Base-by-base conservation (phyloP, 2,113 vertebrate genomes). In the Gopherus evgoodei region DNA sequence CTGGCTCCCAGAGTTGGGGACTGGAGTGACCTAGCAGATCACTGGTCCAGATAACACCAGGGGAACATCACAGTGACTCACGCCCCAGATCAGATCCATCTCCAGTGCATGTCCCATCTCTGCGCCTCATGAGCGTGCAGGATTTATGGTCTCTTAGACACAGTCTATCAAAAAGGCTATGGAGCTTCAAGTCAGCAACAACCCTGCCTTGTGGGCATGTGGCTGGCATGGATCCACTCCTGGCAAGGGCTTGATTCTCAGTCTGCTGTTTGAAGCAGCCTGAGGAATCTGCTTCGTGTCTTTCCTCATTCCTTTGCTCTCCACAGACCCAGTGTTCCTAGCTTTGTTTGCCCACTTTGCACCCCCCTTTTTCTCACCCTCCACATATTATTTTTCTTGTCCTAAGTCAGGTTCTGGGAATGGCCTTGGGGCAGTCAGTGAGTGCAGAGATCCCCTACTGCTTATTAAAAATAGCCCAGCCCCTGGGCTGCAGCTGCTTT, bases 161-260 rank as follows among this genome's bases (percentile, higher is more conserved):
- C 59, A 88, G 35, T 56, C 72, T 88, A 78, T 54, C 6, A 57
- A 21, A 72, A 72, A 72, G 1, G 27, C 57, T 85, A 0, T 0
- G 53, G 52, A 65, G 8, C 38, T 22, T 35, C 22, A 47, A 27
- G 5, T 3, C 42, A 47, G 86, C 1, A 0, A 19, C 35, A 69
- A 35, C 17, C 9, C 35, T 21, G 65, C 11, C 0, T 0, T 31
- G 76, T 25, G 11, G 75, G 24, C 42, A 11, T 24, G 42, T 6
- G 75, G 42, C 75, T 76, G 72, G 44, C 24, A 25, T 1, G 3
- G 22, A 42, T 31, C 47, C 42, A 11, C 4, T 76, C 52, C 76
- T 17, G 11, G 52, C 14, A 56, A 27, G 4, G 3, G 5, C 42
- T 85, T 1, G 0, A 16, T 75, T 78, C 76, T 89, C 50, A 83